Base-by-base conservation (phyloP, 1,140 invertebrate species). In the Megathymus violae region DNA sequence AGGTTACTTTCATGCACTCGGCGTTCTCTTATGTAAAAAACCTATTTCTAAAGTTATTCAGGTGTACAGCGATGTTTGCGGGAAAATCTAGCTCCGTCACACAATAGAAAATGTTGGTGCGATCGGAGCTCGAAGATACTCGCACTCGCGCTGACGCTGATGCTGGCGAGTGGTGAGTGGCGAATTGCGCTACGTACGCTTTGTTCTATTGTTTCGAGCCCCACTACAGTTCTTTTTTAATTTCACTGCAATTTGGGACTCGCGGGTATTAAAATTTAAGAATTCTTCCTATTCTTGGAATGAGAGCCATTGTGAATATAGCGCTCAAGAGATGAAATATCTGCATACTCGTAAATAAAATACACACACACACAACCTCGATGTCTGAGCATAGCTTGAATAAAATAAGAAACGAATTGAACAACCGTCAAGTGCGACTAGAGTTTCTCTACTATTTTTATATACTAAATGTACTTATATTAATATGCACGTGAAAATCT, bases 31-130 rank as follows among this genome's bases (percentile, higher is more conserved):
- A 44, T 47, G 46, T 38, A 59, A 58, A 58, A 59, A 59, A 40
- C n/a, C 27, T 59, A 59, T 59, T 59, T 59, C 43, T 47, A 59
- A 59, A 59, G 56, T 59, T 59, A 59, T 59, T 59, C 43, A 59
- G 43, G 43, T 43, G 56, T 43, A 41, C 41, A 44, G 56, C 46
- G 46, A 59, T 59, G 56, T 59, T 59, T 47, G 43, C 56, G 36
- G 56, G 47, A 59, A 47, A 59, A 47, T 59, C 56, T 38, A 47
- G 43, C 56, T 47, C 47, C 43, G 46, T 47, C 43, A 17, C 43
- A 59, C 56, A 59, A 59, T 59, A 38, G 56, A 59, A 36, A 36
- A 11, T 44, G 56, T 38, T 59, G 43, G 56, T 59, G 47, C 27
- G 56, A 47, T 47, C 56, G 27, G 17, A 36, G 56, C 43, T 59